Evolutionary conservation across 2,888 invertebrate species (phyloP), one percentile per base, ranked within the genome.

Genomic region (Bellardia bayeri): DNA sequence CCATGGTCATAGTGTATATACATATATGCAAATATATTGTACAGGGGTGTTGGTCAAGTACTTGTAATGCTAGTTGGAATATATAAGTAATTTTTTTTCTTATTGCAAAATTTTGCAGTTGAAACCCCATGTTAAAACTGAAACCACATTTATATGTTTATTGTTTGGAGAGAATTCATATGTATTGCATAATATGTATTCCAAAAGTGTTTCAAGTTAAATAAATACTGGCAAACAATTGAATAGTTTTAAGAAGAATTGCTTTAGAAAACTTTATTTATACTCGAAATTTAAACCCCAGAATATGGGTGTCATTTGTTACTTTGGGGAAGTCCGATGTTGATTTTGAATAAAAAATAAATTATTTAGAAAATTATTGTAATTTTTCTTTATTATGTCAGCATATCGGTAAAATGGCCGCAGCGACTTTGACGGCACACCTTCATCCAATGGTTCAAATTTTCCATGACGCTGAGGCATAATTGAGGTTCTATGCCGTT

Each of bases 71-170:
- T 66, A 54, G 23, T 42, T 54, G 16, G 7, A 56, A 30, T 63
- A 56, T 54, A 6, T 63, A 5, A 33, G 11, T 7, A 16, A 23
- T 40, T 4, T 3, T 37, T 37, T 37, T 5, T 37, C 37, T 37
- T 37, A 37, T 37, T 37, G 5, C 37, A 37, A 51, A 40, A 3
- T 37, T 54, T n/a, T 23, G 63, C 49, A 49, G 16, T 75, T 75
- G 7, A 61, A 75, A 75, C 33, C 45, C 23, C 45, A 49, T 33
- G 49, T 74, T 75, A 64, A 54, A 49, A n/a, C 42, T 37, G 42
- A 16, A 42, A 30, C 13, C 61, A 61, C 45, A 61, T 30, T 23
- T 75, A 14, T 58, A 23, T 45, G 45, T 11, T 13, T 16, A 16
- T 16, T 42, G 42, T 42, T 66, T 23, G 16, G 13, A 23, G 23